Conservation (phyloP, 2,888 invertebrate genomes). For the Buathra laborator region DNA sequence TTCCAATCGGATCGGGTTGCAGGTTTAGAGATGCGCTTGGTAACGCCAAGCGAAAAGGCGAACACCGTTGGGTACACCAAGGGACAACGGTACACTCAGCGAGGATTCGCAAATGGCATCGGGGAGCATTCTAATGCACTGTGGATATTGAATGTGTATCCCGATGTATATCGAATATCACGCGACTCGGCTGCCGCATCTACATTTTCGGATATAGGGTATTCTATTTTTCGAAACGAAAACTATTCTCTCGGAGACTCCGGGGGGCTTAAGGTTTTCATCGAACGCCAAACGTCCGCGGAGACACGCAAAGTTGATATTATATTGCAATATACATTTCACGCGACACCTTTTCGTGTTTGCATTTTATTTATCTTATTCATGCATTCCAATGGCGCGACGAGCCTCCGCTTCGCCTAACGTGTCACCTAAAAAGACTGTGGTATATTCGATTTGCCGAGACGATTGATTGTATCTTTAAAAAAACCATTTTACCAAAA, state of each 20-base stretch:
- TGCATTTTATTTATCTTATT: neutral
- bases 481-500: no score
- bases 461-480: no score
- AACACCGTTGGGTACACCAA: conserved; percentile 5
- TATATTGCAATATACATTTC: neutral
- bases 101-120: conserved; percentile 46
- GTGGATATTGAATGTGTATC: conserved; percentile 35
- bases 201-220: conserved; percentile 16
- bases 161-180: conserved; percentile 26
- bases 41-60: conserved; percentile 6
- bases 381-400: neutral
- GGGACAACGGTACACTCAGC: conserved; percentile 12
- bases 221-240: conserved; percentile 35
- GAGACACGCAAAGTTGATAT: neutral
- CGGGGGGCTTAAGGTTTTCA: conserved; percentile 10
- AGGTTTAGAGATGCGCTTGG: conserved; percentile 10
- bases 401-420: neutral
- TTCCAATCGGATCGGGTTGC: conserved; percentile 10
- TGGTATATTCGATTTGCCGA: no score
- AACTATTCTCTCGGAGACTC: conserved; percentile 34
- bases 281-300: neutral
- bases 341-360: neutral
- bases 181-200: neutral
- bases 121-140: conserved; percentile 45
- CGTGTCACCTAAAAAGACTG: no score